Conservation (phyloP, 92 coral and sea anemone species). For the Nematostella vectensis region DNA sequence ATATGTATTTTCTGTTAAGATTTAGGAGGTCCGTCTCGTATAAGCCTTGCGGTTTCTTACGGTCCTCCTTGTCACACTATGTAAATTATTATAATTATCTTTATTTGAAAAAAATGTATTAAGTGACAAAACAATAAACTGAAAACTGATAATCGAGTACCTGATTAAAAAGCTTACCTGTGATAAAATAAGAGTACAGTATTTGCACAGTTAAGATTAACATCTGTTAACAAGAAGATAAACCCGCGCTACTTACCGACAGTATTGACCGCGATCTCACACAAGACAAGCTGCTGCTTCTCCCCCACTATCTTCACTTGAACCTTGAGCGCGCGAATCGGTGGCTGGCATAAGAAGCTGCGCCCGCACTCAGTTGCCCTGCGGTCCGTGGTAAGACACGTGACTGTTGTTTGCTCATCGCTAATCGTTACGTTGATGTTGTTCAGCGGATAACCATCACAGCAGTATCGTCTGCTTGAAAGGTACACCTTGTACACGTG, state of each 20-base stretch:
- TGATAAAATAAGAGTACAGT: no score
- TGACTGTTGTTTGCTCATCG: conserved; percentile 1
- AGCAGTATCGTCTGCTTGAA: background rate
- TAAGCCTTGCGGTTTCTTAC: no score
- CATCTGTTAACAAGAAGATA: no score
- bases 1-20: no score
- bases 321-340: conserved; percentile 2
- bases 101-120: no score
- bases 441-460: background rate
- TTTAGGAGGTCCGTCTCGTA: no score
- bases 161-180: no score
- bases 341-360: conserved; percentile 19
- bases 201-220: no score
- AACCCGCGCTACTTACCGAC: conserved; percentile 12
- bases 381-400: conserved; percentile 13
- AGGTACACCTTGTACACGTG: conserved; percentile 9
- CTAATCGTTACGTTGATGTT: conserved; percentile 2
- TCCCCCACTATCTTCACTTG: conserved; percentile 1
- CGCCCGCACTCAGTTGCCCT: conserved; percentile 5
- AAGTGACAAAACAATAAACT: no score
- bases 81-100: no score
- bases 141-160: no score
- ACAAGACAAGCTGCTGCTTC: conserved; percentile 3
- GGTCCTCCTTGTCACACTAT: no score
- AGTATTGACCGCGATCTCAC: conserved; percentile 6